phyloP scores from a whole-genome alignment of 2,888 invertebrate species.

The Syrphus vitripennis region DNA sequence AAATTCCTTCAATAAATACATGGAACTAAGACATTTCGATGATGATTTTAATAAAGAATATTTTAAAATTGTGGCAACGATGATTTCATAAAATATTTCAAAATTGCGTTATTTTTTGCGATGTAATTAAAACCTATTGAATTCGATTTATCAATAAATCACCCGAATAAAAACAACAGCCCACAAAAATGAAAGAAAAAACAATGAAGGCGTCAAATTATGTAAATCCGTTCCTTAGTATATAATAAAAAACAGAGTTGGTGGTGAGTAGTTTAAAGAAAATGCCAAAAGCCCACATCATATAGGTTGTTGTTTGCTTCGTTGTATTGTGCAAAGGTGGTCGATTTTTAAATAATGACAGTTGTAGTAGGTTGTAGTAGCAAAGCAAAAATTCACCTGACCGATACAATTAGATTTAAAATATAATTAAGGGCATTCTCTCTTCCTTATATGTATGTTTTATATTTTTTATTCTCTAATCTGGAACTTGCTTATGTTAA shows the following conservation, averaged over 20 bases:
- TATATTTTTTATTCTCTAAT: background rate
- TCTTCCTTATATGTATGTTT: background rate
- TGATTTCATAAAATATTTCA: too few species aligned
- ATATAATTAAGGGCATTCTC: constrained; percentile 65
- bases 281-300: constrained; percentile 32
- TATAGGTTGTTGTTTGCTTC: background rate
- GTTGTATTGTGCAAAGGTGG: constrained; percentile 31
- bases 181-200: too few species aligned
- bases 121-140: too few species aligned
- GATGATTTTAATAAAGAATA: too few species aligned
- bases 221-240: background rate
- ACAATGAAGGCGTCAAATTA: background rate
- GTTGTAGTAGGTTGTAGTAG: constrained; percentile 49
- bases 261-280: constrained; percentile 37
- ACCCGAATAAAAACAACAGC: too few species aligned
- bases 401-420: constrained; percentile 29
- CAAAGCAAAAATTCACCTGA: constrained; percentile 48
- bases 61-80: too few species aligned
- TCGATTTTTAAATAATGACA: constrained; percentile 39
- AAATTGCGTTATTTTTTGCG: too few species aligned
- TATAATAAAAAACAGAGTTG: constrained; percentile 39
- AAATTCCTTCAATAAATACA: too few species aligned
- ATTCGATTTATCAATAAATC: too few species aligned
- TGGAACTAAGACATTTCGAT: too few species aligned
- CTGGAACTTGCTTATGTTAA: background rate